Conservation (phyloP, 2,888 invertebrate species). For the Drosophila infuscata region DNA sequence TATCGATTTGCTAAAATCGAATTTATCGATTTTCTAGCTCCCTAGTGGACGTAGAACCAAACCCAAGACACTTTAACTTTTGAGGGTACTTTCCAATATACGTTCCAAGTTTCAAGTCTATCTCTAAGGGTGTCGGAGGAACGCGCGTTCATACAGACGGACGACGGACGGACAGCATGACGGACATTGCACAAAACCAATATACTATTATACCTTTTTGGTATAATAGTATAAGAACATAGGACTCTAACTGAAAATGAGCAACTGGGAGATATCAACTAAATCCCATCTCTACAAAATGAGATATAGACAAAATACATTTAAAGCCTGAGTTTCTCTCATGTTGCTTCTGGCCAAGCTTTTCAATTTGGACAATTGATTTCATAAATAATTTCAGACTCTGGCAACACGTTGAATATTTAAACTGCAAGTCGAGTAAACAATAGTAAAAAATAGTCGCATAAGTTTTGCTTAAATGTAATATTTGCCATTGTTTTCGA, state of each 20-base stretch:
- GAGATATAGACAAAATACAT: neutral
- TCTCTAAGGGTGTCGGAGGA: no score
- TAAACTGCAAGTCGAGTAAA: neutral
- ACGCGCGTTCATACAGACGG: no score
- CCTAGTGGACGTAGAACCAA: no score
- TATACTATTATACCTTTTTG: no score
- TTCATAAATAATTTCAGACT: neutral
- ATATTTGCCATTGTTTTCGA: slow-evolving; percentile 7
- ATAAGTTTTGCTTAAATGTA: neutral
- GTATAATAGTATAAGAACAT: no score
- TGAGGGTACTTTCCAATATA: no score
- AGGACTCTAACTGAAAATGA: neutral
- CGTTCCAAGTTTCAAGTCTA: no score
- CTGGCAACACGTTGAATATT: neutral
- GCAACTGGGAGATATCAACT: neutral
- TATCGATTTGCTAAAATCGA: no score
- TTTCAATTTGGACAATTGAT: neutral
- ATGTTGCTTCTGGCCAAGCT: neutral
- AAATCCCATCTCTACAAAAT: neutral
- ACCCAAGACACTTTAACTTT: no score
- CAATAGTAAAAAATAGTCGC: neutral
- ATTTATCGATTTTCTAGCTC: no score
- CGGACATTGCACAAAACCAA: no score
- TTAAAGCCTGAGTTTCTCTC: neutral
- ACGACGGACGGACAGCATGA: no score